A percentile compares a stretch with the other conserved stretches of the same genome.
Conservation (phyloP, 92 coral and sea anemone genomes). For the Isaurus tuberculatus region DNA sequence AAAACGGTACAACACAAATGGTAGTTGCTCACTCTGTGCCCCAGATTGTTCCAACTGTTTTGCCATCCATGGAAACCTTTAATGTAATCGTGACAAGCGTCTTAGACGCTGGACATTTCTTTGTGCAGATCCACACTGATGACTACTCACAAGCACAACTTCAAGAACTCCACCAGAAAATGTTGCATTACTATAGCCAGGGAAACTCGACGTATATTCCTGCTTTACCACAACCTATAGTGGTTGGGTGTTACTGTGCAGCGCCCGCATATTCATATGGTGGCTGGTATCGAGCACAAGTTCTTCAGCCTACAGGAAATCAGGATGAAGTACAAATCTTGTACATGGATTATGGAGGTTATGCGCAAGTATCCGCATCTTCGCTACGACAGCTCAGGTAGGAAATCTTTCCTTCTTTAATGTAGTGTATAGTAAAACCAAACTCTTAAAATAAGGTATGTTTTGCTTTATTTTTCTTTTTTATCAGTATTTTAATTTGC, state of each 20-base stretch:
- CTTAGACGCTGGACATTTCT: constrained; percentile 91
- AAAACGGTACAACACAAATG: constrained; percentile 26
- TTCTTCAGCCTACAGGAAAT: constrained; percentile 83
- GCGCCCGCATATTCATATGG: constrained; percentile 88
- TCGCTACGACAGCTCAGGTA: constrained; percentile 89
- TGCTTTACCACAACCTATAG: constrained; percentile 83
- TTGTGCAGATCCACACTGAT: constrained; percentile 85
- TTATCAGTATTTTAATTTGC: background rate
- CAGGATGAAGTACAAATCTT: constrained; percentile 92
- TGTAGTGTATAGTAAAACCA: background rate
- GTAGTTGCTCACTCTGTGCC: constrained; percentile 57
- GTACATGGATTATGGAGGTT: constrained; percentile 96
- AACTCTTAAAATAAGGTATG: background rate
- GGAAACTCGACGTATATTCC: constrained; percentile 70
- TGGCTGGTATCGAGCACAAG: constrained; percentile 97
- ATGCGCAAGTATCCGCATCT: constrained; percentile 78
- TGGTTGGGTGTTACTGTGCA: constrained; percentile 87
- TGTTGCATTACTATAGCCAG: constrained; percentile 92
- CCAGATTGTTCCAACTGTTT: constrained; percentile 75
- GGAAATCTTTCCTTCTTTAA: constrained; percentile 1
- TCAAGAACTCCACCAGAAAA: constrained; percentile 92
- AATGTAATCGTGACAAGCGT: constrained; percentile 91
- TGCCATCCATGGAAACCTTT: constrained; percentile 82
- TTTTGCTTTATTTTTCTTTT: background rate
- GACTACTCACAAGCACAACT: constrained; percentile 71